Evolutionary conservation across 2,888 invertebrate genomes (phyloP), one percentile per base, ranked within the genome.

Genomic region (Cataglyphis livida): DNA sequence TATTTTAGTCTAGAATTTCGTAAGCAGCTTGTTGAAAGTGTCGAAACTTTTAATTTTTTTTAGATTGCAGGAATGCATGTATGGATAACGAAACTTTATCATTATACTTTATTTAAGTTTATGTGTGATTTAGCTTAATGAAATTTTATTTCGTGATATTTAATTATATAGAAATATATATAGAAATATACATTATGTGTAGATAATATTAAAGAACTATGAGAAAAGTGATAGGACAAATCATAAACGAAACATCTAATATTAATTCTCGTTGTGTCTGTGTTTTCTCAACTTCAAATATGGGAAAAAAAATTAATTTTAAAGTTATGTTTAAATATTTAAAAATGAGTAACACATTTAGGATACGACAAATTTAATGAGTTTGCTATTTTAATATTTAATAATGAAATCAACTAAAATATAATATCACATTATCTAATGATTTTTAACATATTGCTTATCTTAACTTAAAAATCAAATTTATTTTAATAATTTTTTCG

Each of bases 1-100:
- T 65, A 76, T 76, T 65, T 54, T 9, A 41, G 38, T 25, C 18
- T 51, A 25, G 38, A 75, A 54, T 76, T 32, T 44, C 28, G 5
- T 61, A 18, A 73, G 32, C 15, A 35, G 18, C 28, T 12, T 10
- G 28, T 12, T 10, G 28, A 44, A 59, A 41, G n/a, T 73, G 7
- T 59, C 28, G 10, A 41, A 38, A 4, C 4, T 32, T 62, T 44
- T 44, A 44, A 15, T 15, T 32, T 61, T 1, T n/a, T 57, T 18
- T 25, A 71, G 38, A 38, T 57, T 57, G 35, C 25, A 18, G 18
- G 5, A 10, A 18, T 57, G 15, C 25, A 38, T 57, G 18, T 57
- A 57, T 21, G 21, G 9, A 54, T 54, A 38, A 71, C 38, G 10
- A 57, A 35, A 35, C 1, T 18, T 21, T 35, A n/a, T 35, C 3